These are phyloP conservation scores for Toxotes lorentzi DNA, from an alignment of 2,797 vertebrate species.

Conservation along the genomic window DNA sequence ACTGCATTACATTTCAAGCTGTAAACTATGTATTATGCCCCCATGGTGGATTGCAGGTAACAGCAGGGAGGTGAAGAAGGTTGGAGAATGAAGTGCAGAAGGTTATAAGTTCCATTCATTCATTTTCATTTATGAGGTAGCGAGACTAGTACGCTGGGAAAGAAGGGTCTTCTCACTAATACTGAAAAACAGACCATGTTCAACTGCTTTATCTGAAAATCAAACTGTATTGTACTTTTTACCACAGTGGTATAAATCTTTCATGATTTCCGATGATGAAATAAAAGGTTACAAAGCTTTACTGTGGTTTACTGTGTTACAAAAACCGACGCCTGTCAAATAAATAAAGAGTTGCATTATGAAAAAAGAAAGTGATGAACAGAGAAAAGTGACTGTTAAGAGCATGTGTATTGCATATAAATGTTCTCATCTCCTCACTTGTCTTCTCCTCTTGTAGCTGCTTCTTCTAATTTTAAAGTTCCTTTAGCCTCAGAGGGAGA, in stretches of 20 bases:
- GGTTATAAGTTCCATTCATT: neutral
- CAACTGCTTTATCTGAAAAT: slow-evolving; percentile 16
- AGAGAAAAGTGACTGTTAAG: slow-evolving; percentile 8
- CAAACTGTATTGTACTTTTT: neutral
- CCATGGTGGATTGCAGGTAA: slow-evolving; percentile 15
- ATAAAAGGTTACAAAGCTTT: slow-evolving; percentile 14
- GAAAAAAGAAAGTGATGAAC: slow-evolving; percentile 15
- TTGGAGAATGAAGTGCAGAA: neutral
- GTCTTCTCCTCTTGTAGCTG: neutral
- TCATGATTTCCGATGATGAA: slow-evolving; percentile 42
- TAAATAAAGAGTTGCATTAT: slow-evolving; percentile 38
- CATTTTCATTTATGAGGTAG: slow-evolving; percentile 7
- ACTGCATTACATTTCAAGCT: slow-evolving; percentile 13
- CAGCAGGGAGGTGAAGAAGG: slow-evolving; percentile 25
- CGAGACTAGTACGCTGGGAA: neutral
- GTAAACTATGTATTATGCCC: slow-evolving; percentile 26
- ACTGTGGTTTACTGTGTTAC: slow-evolving; percentile 6
- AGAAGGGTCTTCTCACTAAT: neutral
- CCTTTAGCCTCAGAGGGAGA: slow-evolving; percentile 15
- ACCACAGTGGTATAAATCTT: slow-evolving; percentile 25
- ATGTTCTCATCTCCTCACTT: slow-evolving; percentile 7
- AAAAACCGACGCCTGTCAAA: slow-evolving; percentile 44
- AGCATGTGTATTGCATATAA: slow-evolving; percentile 3
- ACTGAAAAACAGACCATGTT: neutral
- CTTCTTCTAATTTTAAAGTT: slow-evolving; percentile 27